Conservation (phyloP, 2,113 vertebrate species). For the Prinia subflava region DNA sequence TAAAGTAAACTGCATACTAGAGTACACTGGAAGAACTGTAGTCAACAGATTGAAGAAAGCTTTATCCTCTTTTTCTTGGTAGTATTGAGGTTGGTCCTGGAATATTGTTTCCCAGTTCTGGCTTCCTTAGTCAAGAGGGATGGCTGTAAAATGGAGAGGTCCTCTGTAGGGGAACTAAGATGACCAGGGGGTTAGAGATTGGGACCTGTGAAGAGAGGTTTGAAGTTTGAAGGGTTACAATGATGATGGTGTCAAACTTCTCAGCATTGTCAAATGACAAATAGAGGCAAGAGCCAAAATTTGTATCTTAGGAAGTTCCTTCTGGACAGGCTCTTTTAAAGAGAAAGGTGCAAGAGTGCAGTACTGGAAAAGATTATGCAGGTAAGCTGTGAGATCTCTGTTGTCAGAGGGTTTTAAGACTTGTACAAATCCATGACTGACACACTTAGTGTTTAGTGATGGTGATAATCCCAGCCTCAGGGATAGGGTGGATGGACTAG, state of each 20-base stretch:
- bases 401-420: neutral
- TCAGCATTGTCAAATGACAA: neutral
- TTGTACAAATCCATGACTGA: fast-evolving
- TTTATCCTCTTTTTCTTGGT: neutral
- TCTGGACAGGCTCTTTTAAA: neutral
- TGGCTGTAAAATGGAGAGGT: neutral
- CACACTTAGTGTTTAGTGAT: neutral
- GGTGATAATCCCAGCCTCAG: neutral
- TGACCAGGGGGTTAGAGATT: neutral
- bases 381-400: neutral
- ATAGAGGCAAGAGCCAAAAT: neutral
- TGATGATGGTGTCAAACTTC: neutral
- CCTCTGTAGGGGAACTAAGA: neutral
- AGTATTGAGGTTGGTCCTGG: neutral
- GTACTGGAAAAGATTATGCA: neutral
- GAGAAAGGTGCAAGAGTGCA: neutral
- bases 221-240: neutral
- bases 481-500: neutral
- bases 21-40: neutral
- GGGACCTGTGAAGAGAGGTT: neutral
- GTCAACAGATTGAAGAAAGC: neutral
- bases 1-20: neutral
- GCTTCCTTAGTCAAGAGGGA: neutral
- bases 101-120: neutral
- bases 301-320: neutral